A percentile compares a stretch with the other conserved stretches of the same genome.
phyloP scores from a whole-genome alignment of 2,888 invertebrate genomes.

The Zootermopsis nevadensis region DNA sequence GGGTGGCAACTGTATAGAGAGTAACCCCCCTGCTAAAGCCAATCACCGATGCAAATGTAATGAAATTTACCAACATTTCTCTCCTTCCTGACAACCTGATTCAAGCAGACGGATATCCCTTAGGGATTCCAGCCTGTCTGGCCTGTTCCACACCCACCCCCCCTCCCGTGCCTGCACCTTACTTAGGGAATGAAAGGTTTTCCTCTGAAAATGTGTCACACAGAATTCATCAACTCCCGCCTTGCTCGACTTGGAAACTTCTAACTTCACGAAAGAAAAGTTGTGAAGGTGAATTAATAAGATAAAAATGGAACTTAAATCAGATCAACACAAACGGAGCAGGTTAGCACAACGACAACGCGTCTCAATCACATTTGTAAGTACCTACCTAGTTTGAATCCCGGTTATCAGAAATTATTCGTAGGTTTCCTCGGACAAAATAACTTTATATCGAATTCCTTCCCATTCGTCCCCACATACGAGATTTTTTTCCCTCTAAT shows the following conservation, averaged over 20 bases:
- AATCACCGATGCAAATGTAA: slow-evolving; percentile 53
- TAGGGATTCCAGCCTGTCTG: not conserved
- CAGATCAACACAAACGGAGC: too few relatives aligned
- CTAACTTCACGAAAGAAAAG: not conserved
- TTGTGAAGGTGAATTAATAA: too few relatives aligned
- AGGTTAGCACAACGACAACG: too few relatives aligned
- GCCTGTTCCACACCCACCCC: not conserved
- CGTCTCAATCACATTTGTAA: too few relatives aligned
- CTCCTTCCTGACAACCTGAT: slow-evolving; percentile 22
- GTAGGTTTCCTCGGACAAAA: too few relatives aligned
- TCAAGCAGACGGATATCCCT: slow-evolving; percentile 5
- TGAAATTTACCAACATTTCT: slow-evolving; percentile 45
- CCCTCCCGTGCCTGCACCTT: not conserved
- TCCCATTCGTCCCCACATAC: too few relatives aligned
- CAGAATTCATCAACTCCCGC: slow-evolving; percentile 44
- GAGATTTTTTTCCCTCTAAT: too few relatives aligned
- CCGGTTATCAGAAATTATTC: too few relatives aligned
- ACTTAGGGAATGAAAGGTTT: not conserved
- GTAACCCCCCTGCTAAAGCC: slow-evolving; percentile 20
- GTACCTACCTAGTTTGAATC: too few relatives aligned
- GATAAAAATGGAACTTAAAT: too few relatives aligned
- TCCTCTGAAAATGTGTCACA: slow-evolving; percentile 46
- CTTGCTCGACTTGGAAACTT: not conserved
- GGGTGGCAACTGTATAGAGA: slow-evolving; percentile 1
- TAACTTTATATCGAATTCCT: too few relatives aligned